Percentiles rank a stretch among this genome's conserved stretches.
phyloP scores from a whole-genome alignment of 2,888 invertebrate genomes.

The Malachius bipustulatus region DNA sequence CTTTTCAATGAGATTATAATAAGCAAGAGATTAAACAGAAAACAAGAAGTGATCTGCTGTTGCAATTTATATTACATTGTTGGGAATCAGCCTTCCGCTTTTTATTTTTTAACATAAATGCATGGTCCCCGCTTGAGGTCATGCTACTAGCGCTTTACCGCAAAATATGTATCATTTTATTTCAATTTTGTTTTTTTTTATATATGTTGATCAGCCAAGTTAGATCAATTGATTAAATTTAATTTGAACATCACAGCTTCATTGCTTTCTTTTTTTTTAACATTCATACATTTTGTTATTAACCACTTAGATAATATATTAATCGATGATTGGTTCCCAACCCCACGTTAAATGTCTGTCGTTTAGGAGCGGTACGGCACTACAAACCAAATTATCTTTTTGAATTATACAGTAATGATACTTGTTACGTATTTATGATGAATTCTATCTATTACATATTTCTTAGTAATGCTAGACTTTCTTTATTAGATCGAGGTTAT shows the following conservation, averaged over 20 bases:
- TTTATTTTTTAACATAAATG: slow-evolving; percentile 31
- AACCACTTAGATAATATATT: slow-evolving; percentile 29
- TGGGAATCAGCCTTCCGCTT: slow-evolving; percentile 32
- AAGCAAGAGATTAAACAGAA: too few relatives aligned
- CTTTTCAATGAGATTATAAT: slow-evolving; percentile 11
- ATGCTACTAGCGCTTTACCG: slow-evolving; percentile 21
- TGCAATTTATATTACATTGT: slow-evolving; percentile 21
- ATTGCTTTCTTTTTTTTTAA: slow-evolving; percentile 33
- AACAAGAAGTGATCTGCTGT: too few relatives aligned
- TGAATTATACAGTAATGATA: too few relatives aligned
- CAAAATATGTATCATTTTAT: slow-evolving; percentile 5
- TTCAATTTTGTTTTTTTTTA: slow-evolving; percentile 5
- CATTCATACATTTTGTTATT: slow-evolving; percentile 32
- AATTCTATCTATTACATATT: too few relatives aligned
- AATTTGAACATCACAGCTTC: too few relatives aligned
- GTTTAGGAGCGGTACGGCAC: slow-evolving; percentile 37
- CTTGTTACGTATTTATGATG: too few relatives aligned
- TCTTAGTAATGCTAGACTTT: too few relatives aligned
- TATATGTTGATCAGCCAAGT: slow-evolving; percentile 8
- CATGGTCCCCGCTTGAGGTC: slow-evolving; percentile 32
- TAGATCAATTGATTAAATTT: too few relatives aligned
- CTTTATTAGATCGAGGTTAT: too few relatives aligned
- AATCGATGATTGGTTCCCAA: slow-evolving; percentile 30
- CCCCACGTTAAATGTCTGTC: slow-evolving; percentile 19
- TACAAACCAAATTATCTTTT: slow-evolving; percentile 29